phyloP scores from a whole-genome alignment of 2,888 invertebrate genomes.

The Thymelicus acteon region DNA sequence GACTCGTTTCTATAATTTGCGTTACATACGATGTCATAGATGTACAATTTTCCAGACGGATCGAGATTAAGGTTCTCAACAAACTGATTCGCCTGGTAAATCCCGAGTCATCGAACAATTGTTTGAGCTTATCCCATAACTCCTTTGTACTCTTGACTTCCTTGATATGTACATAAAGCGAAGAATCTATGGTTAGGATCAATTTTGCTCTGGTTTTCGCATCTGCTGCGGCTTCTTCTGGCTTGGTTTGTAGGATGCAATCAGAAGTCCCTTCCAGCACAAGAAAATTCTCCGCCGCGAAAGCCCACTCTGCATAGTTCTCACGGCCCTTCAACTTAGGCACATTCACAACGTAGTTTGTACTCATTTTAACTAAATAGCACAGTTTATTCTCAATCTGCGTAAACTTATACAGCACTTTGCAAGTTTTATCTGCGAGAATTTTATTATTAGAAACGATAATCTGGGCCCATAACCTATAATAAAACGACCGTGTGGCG shows the following conservation, averaged over 20 bases:
- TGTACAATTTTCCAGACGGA: too few species aligned
- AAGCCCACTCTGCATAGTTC: constrained; percentile 13
- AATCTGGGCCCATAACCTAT: constrained; percentile 1
- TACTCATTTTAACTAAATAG: constrained; percentile 1
- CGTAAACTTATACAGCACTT: neutral
- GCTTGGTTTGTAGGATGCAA: constrained; percentile 27
- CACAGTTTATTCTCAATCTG: constrained; percentile 10
- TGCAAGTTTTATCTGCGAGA: neutral
- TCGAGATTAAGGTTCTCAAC: too few species aligned
- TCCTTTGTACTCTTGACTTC: too few species aligned
- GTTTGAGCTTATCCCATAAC: too few species aligned
- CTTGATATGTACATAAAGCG: too few species aligned
- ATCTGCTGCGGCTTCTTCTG: neutral
- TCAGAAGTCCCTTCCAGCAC: constrained; percentile 37
- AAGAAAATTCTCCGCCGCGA: constrained; percentile 41
- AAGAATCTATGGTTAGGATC: too few species aligned
- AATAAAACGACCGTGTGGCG: neutral
- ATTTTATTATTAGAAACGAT: too few species aligned
- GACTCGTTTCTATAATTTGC: too few species aligned
- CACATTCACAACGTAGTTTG: constrained; percentile 36
- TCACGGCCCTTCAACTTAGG: constrained; percentile 40
- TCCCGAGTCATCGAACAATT: too few species aligned
- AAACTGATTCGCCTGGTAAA: too few species aligned
- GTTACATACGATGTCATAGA: too few species aligned
- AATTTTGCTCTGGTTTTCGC: too few species aligned